These are phyloP conservation scores for Pelvicachromis taeniatus DNA, from an alignment of 2,113 vertebrate species.

Conservation along the genomic window DNA sequence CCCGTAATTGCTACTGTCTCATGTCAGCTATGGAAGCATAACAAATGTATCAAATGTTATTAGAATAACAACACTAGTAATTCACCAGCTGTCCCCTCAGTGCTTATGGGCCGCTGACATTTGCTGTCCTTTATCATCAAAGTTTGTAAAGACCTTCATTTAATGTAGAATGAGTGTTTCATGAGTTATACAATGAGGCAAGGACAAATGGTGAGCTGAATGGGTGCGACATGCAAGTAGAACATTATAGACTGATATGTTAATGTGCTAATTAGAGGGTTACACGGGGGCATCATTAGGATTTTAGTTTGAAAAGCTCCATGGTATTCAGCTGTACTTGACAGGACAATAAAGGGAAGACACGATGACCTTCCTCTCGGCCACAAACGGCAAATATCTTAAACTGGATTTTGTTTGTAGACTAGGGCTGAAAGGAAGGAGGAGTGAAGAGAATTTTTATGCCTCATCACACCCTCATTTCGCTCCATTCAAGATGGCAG, in stretches of 20 bases:
- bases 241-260: background rate
- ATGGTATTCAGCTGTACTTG: background rate
- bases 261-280: background rate
- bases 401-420: background rate
- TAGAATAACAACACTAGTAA: background rate
- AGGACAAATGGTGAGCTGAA: background rate
- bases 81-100: background rate
- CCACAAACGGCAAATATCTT: background rate
- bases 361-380: background rate
- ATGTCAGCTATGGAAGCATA: background rate
- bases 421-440: background rate
- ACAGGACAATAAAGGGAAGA: background rate
- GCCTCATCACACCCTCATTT: background rate
- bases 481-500: background rate
- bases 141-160: background rate
- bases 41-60: background rate
- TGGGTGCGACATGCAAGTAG: background rate
- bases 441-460: background rate
- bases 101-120: background rate
- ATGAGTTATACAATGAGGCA: background rate
- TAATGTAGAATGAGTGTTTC: background rate
- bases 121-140: background rate
- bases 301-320: background rate
- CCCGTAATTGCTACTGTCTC: background rate
- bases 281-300: background rate